Conservation (phyloP, 2,888 invertebrate genomes). For the Colostygia pectinataria region DNA sequence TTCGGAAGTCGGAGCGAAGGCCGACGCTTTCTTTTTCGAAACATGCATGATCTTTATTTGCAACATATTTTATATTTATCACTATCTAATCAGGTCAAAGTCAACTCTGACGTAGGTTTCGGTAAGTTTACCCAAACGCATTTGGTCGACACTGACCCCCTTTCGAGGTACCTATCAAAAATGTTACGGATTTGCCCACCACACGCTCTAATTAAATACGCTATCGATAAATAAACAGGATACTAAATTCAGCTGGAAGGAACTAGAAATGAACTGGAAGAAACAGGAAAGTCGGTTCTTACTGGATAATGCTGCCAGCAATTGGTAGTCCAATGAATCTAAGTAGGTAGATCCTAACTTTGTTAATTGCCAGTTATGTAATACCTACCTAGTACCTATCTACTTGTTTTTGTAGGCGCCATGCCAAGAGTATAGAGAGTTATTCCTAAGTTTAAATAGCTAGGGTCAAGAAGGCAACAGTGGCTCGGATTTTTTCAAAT, state of each 20-base stretch:
- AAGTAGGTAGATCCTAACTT: background rate
- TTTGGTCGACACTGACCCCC: slow-evolving; percentile 41
- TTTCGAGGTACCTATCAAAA: slow-evolving; percentile 21
- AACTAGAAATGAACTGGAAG: slow-evolving; percentile 5
- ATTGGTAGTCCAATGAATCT: background rate
- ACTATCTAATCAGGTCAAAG: slow-evolving; percentile 43
- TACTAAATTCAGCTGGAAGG: slow-evolving; percentile 3
- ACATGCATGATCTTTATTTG: no score
- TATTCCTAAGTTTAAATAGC: no score
- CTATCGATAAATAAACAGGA: slow-evolving; percentile 9
- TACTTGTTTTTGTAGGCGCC: no score
- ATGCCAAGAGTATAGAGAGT: no score
- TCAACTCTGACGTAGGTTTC: slow-evolving; percentile 25
- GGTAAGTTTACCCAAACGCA: slow-evolving; percentile 26
- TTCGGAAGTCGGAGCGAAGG: no score
- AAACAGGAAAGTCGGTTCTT: background rate
- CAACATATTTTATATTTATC: no score
- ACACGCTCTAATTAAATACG: slow-evolving; percentile 5
- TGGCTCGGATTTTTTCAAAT: no score
- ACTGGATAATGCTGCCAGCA: background rate
- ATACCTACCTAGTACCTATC: background rate
- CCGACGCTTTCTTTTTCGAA: no score
- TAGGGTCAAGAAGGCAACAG: no score
- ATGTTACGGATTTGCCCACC: background rate
- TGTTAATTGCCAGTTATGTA: no score